Evolutionary conservation across 2,797 vertebrate genomes (phyloP).

Genomic region (Neomorphus geoffroyi): DNA sequence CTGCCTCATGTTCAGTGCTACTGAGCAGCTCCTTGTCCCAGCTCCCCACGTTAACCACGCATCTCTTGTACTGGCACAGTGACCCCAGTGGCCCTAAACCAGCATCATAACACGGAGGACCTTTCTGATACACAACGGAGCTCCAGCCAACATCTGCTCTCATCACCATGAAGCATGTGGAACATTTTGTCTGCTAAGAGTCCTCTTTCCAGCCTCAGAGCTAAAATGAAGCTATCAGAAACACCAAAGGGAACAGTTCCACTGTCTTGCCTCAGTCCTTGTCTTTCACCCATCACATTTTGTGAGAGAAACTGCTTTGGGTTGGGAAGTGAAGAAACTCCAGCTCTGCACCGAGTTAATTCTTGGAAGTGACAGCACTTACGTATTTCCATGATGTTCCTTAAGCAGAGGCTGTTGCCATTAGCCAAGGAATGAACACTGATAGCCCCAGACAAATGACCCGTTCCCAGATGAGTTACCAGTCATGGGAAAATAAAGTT

Average conservation of each 20-base stretch:
- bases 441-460: background rate
- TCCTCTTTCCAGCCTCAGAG: background rate
- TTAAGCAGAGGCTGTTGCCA: background rate
- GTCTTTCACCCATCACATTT: background rate
- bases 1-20: background rate
- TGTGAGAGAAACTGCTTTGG: background rate
- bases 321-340: background rate
- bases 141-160: background rate
- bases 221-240: background rate
- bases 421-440: background rate
- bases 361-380: background rate
- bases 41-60: background rate
- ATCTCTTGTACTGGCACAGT: background rate
- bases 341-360: background rate
- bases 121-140: background rate
- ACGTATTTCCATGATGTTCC: background rate
- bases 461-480: background rate
- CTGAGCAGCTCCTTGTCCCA: background rate
- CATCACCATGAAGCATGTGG: accelerated
- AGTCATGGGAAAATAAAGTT: background rate
- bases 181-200: background rate
- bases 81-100: background rate
- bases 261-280: background rate
- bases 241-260: background rate
- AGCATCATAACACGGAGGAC: background rate